Base-by-base conservation (phyloP, 2,888 invertebrate species). In the Xylocampa areola region DNA sequence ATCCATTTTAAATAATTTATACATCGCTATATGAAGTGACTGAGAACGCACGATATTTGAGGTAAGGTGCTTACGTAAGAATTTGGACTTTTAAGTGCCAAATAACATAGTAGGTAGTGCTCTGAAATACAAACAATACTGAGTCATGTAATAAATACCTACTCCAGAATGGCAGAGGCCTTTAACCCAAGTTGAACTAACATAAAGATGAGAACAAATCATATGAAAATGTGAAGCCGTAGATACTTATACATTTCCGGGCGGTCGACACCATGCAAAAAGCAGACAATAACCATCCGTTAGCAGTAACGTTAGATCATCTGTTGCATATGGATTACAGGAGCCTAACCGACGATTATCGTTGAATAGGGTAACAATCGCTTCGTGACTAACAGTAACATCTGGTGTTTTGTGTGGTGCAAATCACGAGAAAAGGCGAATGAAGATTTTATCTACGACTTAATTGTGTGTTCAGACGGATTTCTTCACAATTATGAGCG, bases 271-370 rank as follows among this genome's bases (percentile, higher is more conserved):
- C 29, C 32, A 49, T 10, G 39, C 62, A 73, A 73, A 65, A 60
- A 52, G 6, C 2, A 61, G 35, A 67, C 69, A 74, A 69, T 72
- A 74, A 53, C 44, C 35, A 45, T 50, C 75, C 66, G 74, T 72
- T 75, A 72, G 30, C 39, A 48, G 62, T 70, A 74, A 53, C 72
- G 73, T 73, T 72, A 72, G 40, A 52, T 69, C 67, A 70, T 73
- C 70, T 75, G 68, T 75, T 75, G 48, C 76, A 75, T 75, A 75
- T 75, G 75, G 75, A 73, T 75, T 70, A 75, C 73, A 65, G 54
- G 40, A 68, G 67, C 32, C 47, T 73, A 55, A 70, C 75, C 63
- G 29, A 57, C 68, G 75, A 75, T 73, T 75, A 75, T 48, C 61
- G 53, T 60, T 51, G 61, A 70, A 64, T 69, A 69, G 58, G 53